phyloP scores from a whole-genome alignment of 2,888 invertebrate species.

The Drymonia ruficornis region DNA sequence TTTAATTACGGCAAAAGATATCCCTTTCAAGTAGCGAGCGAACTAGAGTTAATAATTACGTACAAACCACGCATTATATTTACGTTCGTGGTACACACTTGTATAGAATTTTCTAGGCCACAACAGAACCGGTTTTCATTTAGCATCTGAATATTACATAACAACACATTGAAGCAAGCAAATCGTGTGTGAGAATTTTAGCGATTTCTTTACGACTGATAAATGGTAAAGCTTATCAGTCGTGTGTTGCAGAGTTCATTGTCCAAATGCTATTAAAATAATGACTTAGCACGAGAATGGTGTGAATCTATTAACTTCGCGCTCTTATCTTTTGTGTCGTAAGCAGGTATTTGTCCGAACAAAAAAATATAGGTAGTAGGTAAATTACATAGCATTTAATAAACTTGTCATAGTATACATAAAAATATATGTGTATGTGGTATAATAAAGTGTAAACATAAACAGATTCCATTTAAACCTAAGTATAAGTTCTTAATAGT shows the following conservation, averaged over 20 bases:
- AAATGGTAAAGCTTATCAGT: constrained; percentile 18
- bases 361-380: too few relatives aligned
- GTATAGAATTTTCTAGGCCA: constrained; percentile 24
- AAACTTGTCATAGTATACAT: constrained; percentile 36
- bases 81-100: too few relatives aligned
- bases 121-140: constrained; percentile 7
- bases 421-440: constrained; percentile 27
- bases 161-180: constrained; percentile 12
- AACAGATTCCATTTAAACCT: not conserved
- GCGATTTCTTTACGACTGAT: constrained; percentile 27
- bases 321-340: too few relatives aligned
- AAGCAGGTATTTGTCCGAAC: not conserved
- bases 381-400: constrained; percentile 36
- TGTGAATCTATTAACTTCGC: not conserved
- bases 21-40: too few relatives aligned
- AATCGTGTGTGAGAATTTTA: constrained; percentile 12
- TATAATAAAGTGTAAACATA: constrained; percentile 12
- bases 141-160: constrained; percentile 22
- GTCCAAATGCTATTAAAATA: constrained; percentile 28
- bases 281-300: not conserved
- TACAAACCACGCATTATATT: too few relatives aligned
- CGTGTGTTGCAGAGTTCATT: constrained; percentile 39
- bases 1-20: too few relatives aligned
- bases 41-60: too few relatives aligned
- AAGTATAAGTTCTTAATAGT: too few relatives aligned